Conservation (phyloP, 1,140 invertebrate genomes). For the Paracyclopina nana region DNA sequence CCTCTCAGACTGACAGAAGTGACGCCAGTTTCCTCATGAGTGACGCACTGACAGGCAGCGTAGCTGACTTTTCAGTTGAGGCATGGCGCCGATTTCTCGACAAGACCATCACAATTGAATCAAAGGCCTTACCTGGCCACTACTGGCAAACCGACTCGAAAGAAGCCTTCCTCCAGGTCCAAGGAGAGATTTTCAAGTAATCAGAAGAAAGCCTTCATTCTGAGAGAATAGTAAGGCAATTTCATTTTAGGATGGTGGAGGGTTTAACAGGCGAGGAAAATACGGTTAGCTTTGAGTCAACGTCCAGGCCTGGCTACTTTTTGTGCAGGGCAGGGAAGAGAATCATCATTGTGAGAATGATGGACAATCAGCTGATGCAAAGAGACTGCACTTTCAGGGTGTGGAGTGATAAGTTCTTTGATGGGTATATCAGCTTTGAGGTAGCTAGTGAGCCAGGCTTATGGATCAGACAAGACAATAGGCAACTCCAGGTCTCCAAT, state of each 20-base stretch:
- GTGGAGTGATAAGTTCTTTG: slow-evolving; percentile 5
- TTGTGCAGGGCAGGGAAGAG: background rate
- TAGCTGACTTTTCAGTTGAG: background rate
- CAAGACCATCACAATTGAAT: slow-evolving; percentile 7
- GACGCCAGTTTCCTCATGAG: slow-evolving; percentile 14
- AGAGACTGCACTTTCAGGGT: slow-evolving; percentile 10
- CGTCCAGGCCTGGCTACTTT: slow-evolving; percentile 6
- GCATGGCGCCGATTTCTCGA: slow-evolving; percentile 5
- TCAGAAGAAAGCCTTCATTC: background rate
- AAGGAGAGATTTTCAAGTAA: too few relatives aligned
- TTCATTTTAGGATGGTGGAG: slow-evolving; percentile 8
- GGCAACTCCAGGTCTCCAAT: background rate
- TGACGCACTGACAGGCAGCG: background rate
- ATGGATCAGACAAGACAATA: slow-evolving; percentile 14
- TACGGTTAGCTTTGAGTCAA: slow-evolving; percentile 15
- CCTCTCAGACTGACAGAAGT: background rate
- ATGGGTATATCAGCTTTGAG: slow-evolving; percentile 13
- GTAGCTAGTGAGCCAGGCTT: background rate
- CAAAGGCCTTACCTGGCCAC: slow-evolving; percentile 5
- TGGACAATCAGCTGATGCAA: background rate
- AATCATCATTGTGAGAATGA: background rate
- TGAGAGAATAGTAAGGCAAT: background rate
- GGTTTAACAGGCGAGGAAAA: slow-evolving; percentile 12
- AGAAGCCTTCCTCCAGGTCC: background rate
- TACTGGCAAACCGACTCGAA: slow-evolving; percentile 1